Conservation (phyloP, 2,888 invertebrate species). For the Eupithecia subfuscata region DNA sequence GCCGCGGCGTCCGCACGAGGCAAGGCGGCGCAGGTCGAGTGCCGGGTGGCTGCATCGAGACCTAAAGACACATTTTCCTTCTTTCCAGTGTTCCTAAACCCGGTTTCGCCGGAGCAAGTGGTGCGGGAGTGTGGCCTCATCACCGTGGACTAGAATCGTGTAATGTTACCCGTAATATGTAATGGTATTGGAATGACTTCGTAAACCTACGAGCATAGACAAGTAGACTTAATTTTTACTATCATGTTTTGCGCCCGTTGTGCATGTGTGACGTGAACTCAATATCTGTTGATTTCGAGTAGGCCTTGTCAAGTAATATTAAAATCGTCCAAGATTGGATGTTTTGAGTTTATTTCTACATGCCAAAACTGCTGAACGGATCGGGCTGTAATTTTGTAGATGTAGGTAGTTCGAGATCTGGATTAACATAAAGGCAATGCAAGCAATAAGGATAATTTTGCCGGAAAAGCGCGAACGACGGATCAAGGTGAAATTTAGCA, state of each 20-base stretch:
- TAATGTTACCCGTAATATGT: neutral
- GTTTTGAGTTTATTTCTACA: neutral
- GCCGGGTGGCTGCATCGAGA: no score
- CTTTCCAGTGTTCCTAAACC: conserved; percentile 85
- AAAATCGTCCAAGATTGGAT: neutral
- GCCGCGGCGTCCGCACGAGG: no score
- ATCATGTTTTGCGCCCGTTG: neutral
- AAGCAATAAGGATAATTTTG: neutral
- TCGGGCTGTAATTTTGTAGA: no score
- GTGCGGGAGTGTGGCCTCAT: conserved; percentile 90
- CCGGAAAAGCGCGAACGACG: neutral
- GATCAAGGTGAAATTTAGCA: neutral
- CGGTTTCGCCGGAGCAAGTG: conserved; percentile 90
- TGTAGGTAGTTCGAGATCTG: no score
- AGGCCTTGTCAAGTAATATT: neutral
- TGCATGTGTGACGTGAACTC: neutral
- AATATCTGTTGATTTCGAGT: neutral
- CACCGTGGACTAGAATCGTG: conserved; percentile 64
- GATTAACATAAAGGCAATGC: no score
- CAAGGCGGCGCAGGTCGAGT: no score
- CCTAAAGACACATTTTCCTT: conserved; percentile 10
- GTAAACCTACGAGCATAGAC: neutral
- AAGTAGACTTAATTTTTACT: neutral
- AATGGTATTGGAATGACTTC: neutral
- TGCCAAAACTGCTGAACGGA: neutral